Percentiles rank a stretch among this genome's conserved stretches.
Evolutionary conservation across 2,888 invertebrate species (phyloP).

Genomic region (Drosophila fungiperda): DNA sequence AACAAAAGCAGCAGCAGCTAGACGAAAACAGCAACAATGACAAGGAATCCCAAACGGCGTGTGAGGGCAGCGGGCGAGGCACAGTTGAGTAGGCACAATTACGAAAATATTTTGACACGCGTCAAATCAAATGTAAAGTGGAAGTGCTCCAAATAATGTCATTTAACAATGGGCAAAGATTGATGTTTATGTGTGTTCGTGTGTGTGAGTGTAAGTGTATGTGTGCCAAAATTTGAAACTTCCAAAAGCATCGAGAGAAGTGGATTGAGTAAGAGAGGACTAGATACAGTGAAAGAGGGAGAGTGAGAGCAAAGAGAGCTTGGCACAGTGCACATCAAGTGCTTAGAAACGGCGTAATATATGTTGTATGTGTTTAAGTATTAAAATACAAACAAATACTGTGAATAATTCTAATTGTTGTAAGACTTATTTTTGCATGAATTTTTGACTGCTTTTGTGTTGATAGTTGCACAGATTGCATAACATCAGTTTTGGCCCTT

Average conservation of each 20-base stretch:
- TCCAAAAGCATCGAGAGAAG: slow-evolving; percentile 45
- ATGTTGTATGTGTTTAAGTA: background rate
- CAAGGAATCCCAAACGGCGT: background rate
- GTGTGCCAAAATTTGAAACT: slow-evolving; percentile 52
- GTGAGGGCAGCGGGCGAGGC: slow-evolving; percentile 11
- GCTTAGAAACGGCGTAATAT: slow-evolving; percentile 15
- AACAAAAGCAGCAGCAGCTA: slow-evolving; percentile 15
- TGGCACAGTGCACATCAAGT: slow-evolving; percentile 27
- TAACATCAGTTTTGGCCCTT: background rate
- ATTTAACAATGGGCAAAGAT: slow-evolving; percentile 62
- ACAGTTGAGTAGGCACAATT: slow-evolving; percentile 36
- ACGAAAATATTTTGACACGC: slow-evolving; percentile 66
- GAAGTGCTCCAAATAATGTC: slow-evolving; percentile 72
- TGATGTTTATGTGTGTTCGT: slow-evolving; percentile 14
- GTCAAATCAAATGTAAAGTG: slow-evolving; percentile 64
- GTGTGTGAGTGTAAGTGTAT: background rate
- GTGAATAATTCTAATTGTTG: background rate
- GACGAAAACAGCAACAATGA: slow-evolving; percentile 3
- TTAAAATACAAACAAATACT: background rate
- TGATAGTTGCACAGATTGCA: background rate
- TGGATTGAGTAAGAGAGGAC: background rate
- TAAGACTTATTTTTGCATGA: background rate
- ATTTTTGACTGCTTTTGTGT: background rate
- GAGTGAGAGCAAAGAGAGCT: slow-evolving; percentile 13
- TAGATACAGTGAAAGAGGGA: background rate